Percentiles rank a stretch among this genome's conserved stretches.
These are phyloP conservation scores for Tringa solitaria DNA, from an alignment of 2,113 vertebrate species.

Conservation along the genomic window DNA sequence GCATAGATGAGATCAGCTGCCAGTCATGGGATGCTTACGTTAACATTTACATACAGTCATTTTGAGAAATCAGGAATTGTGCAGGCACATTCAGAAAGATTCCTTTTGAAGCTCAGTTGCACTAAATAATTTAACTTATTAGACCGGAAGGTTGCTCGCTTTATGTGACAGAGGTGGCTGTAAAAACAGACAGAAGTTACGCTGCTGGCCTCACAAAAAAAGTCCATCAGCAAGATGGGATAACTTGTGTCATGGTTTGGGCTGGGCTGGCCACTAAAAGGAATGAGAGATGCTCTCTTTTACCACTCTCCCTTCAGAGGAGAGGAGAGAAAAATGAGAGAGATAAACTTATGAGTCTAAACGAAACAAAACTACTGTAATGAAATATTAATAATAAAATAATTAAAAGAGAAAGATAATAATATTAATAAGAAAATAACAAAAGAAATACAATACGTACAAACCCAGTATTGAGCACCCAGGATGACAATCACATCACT, in stretches of 20 bases:
- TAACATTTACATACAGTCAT: conserved; percentile 67
- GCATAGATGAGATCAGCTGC: conserved; percentile 62
- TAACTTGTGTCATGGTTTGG: conserved; percentile 36
- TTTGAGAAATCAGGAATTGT: conserved; percentile 70
- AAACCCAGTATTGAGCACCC: not conserved
- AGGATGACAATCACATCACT: not conserved
- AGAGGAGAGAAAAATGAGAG: not conserved
- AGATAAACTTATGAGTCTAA: not conserved
- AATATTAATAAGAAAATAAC: not conserved
- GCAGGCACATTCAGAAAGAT: conserved; percentile 80
- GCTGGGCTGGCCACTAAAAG: not conserved
- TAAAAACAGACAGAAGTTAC: conserved; percentile 62
- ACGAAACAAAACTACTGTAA: not conserved
- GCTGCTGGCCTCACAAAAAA: conserved; percentile 54
- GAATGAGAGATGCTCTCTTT: not conserved
- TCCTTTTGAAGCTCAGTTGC: conserved; percentile 63
- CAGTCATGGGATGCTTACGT: conserved; percentile 67
- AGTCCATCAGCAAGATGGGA: conserved; percentile 59
- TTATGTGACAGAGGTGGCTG: conserved; percentile 73
- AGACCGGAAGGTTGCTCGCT: conserved; percentile 59
- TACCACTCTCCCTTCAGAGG: not conserved
- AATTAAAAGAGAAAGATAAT: not conserved
- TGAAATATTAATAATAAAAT: not conserved
- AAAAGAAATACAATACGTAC: not conserved
- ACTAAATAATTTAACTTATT: conserved; percentile 27